Base-by-base conservation (phyloP, 2,797 vertebrate genomes). In the Garrulus glandarius region DNA sequence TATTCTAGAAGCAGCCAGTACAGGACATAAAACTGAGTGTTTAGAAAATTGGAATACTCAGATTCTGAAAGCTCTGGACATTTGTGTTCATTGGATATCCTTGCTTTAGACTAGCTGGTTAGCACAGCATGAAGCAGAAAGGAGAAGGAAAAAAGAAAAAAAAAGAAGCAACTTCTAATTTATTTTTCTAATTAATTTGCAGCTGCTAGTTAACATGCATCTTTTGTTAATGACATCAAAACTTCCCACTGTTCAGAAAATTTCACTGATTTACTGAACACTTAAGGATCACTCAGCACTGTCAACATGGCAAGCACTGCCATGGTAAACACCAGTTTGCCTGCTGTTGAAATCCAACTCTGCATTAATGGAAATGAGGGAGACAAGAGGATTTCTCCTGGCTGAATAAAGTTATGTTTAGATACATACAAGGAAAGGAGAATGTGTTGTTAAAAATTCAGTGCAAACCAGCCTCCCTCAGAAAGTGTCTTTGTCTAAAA, bases 171-270 rank as follows among this genome's bases (percentile, higher is more conserved):
- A 30, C 50, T 68, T 69, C 37, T 76, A 52, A 67, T 88, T 30
- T 32, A 44, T 79, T 79, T 93, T 89, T 76, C 88, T 87, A 92
- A 93, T 74, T 79, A 79, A 87, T 86, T 93, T 94, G 89, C 87
- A 93, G 93, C 91, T 94, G 95, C 85, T 94, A 83, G 81, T 93
- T 96, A 95, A 83, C 78, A 89, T 87, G 84, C 78, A 80, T 88
- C 61, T 92, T 93, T 93, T 93, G 89, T 96, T 95, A 92, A 96
- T 91, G 89, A 79, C 91, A 92, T 90, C 87, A 78, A 87, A 96
- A 85, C 68, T 92, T 94, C 96, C 84, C 84, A 93, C 92, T 91
- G 89, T 84, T 96, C 67, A 84, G 89, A 96, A 95, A 93, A 95
- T 92, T 81, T 88, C 69, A 49, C 89, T 92, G 89, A 96, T 93